Evolutionary conservation across 2,113 vertebrate species (phyloP).

Genomic region (Leptobrachium leishanense): DNA sequence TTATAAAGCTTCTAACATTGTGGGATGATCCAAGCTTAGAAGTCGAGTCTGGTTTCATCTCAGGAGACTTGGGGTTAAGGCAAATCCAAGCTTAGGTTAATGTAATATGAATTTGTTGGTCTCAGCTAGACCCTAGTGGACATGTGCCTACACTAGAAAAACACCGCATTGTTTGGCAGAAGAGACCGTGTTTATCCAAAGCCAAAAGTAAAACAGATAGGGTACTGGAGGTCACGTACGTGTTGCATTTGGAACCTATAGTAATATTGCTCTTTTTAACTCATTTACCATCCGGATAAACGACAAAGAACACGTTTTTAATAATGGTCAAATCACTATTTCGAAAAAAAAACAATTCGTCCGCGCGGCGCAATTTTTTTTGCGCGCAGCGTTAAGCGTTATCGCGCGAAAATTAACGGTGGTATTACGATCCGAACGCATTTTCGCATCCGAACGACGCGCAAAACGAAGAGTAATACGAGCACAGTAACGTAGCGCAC

Average conservation of each 20-base stretch:
- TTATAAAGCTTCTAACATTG: slow-evolving; percentile 43
- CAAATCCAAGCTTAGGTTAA: slow-evolving; percentile 47
- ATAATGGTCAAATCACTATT: no score
- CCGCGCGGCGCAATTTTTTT: no score
- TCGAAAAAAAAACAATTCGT: no score
- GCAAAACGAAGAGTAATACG: no score
- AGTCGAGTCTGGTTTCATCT: slow-evolving; percentile 41
- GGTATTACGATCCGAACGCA: no score
- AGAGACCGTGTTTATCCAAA: slow-evolving; percentile 26
- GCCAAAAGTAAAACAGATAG: slow-evolving; percentile 30
- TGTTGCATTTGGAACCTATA: slow-evolving; percentile 35
- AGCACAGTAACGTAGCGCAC: no score
- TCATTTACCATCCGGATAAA: slow-evolving; percentile 16
- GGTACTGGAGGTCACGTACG: slow-evolving; percentile 43
- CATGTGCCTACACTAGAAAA: slow-evolving; percentile 45
- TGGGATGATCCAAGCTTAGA: slow-evolving; percentile 46
- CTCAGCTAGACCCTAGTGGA: slow-evolving; percentile 38
- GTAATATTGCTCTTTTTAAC: slow-evolving; percentile 12
- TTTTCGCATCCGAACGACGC: no score
- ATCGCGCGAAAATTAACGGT: no score
- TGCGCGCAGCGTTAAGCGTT: no score
- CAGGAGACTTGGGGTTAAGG: slow-evolving; percentile 40
- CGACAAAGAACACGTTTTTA: background rate
- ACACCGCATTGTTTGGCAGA: slow-evolving; percentile 38
- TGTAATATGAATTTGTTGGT: slow-evolving; percentile 49